Conservation (phyloP, 2,797 vertebrate species). For the Pseudocheirus occidentalis region DNA sequence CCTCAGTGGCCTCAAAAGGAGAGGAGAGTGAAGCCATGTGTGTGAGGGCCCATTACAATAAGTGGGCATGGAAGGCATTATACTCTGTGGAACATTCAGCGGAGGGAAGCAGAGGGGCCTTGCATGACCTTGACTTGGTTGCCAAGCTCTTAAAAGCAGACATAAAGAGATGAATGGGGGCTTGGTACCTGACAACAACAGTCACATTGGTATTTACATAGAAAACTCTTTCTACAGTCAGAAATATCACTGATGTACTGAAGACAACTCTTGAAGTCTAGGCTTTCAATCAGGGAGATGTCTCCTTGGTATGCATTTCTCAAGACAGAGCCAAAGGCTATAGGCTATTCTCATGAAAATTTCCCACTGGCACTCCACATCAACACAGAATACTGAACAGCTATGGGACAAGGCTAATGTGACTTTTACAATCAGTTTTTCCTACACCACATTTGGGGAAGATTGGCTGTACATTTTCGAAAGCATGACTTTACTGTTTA, state of each 20-base stretch:
- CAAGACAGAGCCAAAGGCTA: not conserved
- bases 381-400: constrained; percentile 7
- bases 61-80: not conserved
- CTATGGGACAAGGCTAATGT: not conserved
- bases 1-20: not conserved
- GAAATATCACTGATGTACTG: constrained; percentile 7
- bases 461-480: not conserved
- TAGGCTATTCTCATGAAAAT: constrained; percentile 5
- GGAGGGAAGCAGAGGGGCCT: constrained; percentile 11
- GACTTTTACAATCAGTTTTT: not conserved
- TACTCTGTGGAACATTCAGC: not conserved
- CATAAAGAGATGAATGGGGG: not conserved
- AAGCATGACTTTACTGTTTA: not conserved
- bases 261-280: constrained; percentile 23
- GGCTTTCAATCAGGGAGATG: not conserved
- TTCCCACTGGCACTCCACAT: not conserved
- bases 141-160: constrained; percentile 16
- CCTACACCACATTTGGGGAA: not conserved
- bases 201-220: not conserved
- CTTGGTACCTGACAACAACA: not conserved
- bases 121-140: not conserved
- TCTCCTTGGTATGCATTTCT: not conserved
- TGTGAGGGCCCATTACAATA: constrained; percentile 5
- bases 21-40: not conserved
- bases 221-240: not conserved